Conservation (phyloP, 2,113 vertebrate genomes). For the Callithrix jacchus region DNA sequence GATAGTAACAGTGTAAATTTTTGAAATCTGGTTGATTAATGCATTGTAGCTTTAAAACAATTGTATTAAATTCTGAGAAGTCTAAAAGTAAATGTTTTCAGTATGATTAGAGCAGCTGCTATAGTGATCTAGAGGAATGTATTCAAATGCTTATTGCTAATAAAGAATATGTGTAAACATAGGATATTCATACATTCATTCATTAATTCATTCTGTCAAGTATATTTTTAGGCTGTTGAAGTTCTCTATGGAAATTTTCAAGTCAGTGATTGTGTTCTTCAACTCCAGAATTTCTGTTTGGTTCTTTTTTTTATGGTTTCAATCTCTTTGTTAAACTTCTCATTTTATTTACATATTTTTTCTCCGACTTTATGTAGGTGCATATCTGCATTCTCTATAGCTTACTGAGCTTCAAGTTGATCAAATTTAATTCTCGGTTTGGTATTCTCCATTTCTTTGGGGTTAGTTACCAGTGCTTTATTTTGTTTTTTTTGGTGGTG, state of each 20-base stretch:
- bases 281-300: background rate
- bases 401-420: background rate
- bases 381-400: background rate
- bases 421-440: background rate
- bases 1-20: background rate
- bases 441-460: background rate
- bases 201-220: background rate
- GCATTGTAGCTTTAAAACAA: constrained; percentile 20
- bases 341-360: background rate
- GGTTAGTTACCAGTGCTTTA: background rate
- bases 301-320: background rate
- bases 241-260: background rate
- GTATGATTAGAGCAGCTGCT: background rate
- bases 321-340: background rate
- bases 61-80: constrained; percentile 24
- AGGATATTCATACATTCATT: background rate
- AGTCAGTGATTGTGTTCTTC: background rate
- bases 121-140: background rate
- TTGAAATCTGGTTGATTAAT: constrained; percentile 32
- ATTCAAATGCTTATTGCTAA: background rate
- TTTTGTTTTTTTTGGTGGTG: background rate
- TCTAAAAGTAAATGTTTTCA: background rate
- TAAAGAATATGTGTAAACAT: background rate
- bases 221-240: background rate
- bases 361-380: background rate